Conservation (phyloP, 2,888 invertebrate genomes). For the Agrotis puta region DNA sequence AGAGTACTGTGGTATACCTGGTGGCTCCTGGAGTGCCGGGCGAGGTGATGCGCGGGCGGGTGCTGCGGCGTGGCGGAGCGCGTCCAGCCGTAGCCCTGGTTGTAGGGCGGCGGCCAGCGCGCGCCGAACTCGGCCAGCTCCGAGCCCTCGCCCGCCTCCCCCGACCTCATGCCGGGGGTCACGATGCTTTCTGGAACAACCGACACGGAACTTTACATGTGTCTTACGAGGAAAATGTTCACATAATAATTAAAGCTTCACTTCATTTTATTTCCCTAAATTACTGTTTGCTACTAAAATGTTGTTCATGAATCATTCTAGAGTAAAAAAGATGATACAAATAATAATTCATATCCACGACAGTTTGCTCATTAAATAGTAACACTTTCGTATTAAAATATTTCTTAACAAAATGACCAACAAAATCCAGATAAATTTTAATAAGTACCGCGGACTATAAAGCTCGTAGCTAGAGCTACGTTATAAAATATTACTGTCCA, state of each 20-base stretch:
- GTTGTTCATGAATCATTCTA: no score
- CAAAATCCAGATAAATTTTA: constrained; percentile 7
- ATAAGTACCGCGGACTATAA: constrained; percentile 21
- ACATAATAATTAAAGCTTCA: not conserved
- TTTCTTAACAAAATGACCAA: constrained; percentile 17
- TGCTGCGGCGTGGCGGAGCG: constrained; percentile 90
- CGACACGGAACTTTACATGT: not conserved
- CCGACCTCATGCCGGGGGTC: constrained; percentile 91
- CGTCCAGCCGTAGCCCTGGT: constrained; percentile 90
- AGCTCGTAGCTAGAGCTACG: constrained; percentile 17
- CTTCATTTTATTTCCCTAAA: not conserved
- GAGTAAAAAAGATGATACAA: not conserved
- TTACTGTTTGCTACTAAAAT: not conserved
- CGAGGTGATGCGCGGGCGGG: constrained; percentile 89
- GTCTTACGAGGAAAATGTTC: not conserved
- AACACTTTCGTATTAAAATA: constrained; percentile 11
- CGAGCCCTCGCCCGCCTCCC: constrained; percentile 90
- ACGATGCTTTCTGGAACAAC: constrained; percentile 75
- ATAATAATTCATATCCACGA: not conserved
- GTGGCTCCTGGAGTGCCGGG: constrained; percentile 89
- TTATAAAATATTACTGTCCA: constrained; percentile 48
- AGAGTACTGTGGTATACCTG: constrained; percentile 73
- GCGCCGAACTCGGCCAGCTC: constrained; percentile 90
- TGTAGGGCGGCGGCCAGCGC: constrained; percentile 91
- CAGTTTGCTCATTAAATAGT: not conserved